Evolutionary conservation across 2,797 vertebrate species (phyloP), one percentile per base, ranked within the genome.

Genomic region (Nyctalus aviator): DNA sequence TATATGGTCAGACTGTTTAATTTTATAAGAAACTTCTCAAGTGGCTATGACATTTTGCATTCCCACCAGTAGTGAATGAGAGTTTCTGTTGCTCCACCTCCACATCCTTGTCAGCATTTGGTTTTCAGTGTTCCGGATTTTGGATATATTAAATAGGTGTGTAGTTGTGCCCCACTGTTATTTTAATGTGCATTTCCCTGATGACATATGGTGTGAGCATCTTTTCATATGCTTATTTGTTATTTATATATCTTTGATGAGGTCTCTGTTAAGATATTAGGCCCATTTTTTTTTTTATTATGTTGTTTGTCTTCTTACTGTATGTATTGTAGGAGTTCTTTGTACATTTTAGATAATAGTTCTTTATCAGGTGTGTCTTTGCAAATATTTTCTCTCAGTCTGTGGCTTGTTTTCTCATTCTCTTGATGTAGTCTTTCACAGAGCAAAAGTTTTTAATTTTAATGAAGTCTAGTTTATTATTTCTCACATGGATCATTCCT

Each of bases 391-490:
- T 44, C 12, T 82, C 17, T 44, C 6, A 66, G 35, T 66, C 57
- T 55, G 79, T 79, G 76, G 35, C 46, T 75, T 93, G 46, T 93
- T 50, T 76, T 83, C 59, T 82, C 77, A 57, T 82, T 88, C 50
- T 83, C 23, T 88, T 76, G 35, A 46, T 20, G 17, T 30, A 35
- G 55, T 18, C 37, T 88, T 68, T 68, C 18, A 3, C 37, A 75
- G 1, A 41, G 37, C 30, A 88, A 57, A 89, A 50, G 53, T 62
- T 71, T 84, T 84, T 78, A 41, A 35, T 89, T 78, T 93, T 50
- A 78, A 17, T 37, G 30, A 90, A 71, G 32, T 84, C 48, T 55
- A 30, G 32, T 18, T 77, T 90, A 23, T n/a, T 55, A 21, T 76
- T 76, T 76, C 71, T 84, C 76, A 77, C 55, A 53, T 79, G 64